Conservation (phyloP, 2,888 invertebrate species). For the Atethmia centrago region DNA sequence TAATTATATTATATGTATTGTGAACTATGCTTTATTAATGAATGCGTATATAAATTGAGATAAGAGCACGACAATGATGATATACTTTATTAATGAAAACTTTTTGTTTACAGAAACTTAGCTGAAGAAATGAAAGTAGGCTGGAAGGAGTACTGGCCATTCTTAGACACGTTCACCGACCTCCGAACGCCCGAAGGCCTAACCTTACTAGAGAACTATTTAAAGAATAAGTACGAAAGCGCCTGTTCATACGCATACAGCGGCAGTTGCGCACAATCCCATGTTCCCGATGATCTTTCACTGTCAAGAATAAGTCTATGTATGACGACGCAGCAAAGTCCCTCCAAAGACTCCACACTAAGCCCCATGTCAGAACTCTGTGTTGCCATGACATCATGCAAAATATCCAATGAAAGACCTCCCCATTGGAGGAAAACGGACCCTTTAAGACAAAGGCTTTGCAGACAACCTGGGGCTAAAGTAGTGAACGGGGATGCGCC, state of each 20-base stretch:
- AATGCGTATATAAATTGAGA: too few species aligned
- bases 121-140: conserved; percentile 93
- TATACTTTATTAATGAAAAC: background rate
- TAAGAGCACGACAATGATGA: too few species aligned
- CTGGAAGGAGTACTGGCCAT: conserved; percentile 98
- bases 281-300: conserved; percentile 78
- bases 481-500: conserved; percentile 78
- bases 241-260: conserved; percentile 83
- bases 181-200: conserved; percentile 94
- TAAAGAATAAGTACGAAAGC: conserved; percentile 90
- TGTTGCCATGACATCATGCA: conserved; percentile 90
- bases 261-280: conserved; percentile 79
- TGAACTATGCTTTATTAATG: conserved; percentile 2
- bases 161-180: conserved; percentile 95
- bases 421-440: conserved; percentile 82
- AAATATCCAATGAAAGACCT: conserved; percentile 83
- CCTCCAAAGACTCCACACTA: conserved; percentile 69
- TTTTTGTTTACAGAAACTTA: conserved; percentile 86
- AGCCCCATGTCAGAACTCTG: conserved; percentile 92
- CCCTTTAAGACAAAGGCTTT: conserved; percentile 79
- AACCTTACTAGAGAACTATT: conserved; percentile 93
- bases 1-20: background rate
- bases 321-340: conserved; percentile 71
- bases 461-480: conserved; percentile 79
- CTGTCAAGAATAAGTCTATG: conserved; percentile 80